phyloP scores from a whole-genome alignment of 2,888 invertebrate genomes.

The Arge pagana region DNA sequence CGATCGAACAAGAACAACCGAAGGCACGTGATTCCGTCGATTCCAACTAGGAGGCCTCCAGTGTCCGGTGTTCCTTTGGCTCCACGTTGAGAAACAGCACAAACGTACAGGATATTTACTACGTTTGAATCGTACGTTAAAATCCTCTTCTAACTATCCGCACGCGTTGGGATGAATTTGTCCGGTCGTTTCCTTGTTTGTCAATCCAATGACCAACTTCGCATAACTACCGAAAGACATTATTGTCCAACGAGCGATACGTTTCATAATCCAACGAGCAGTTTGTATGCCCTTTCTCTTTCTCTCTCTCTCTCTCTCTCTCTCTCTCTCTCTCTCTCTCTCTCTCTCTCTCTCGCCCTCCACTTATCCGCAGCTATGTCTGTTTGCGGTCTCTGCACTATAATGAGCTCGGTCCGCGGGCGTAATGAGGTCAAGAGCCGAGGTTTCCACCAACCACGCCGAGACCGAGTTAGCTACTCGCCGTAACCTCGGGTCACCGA shows the following conservation, averaged over 20 bases:
- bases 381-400: conserved; percentile 47
- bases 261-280: conserved; percentile 37
- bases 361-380: conserved; percentile 43
- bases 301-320: too few relatives aligned
- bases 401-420: conserved; percentile 51
- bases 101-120: too few relatives aligned
- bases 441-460: conserved; percentile 15
- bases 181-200: conserved; percentile 43
- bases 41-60: too few relatives aligned
- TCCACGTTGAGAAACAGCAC: too few relatives aligned
- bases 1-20: too few relatives aligned
- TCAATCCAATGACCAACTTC: conserved; percentile 34
- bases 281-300: too few relatives aligned
- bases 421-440: conserved; percentile 47
- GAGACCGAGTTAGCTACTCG: conserved; percentile 18
- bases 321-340: too few relatives aligned
- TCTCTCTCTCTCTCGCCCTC: too few relatives aligned
- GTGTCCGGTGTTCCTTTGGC: too few relatives aligned
- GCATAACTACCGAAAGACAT: conserved; percentile 32
- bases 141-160: too few relatives aligned
- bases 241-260: conserved; percentile 36
- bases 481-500: conserved; percentile 5
- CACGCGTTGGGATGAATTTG: conserved; percentile 21
- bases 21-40: too few relatives aligned
- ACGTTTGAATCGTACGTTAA: too few relatives aligned